Evolutionary conservation across 2,888 invertebrate genomes (phyloP).

Genomic region (Hirtodrosophila duncani): DNA sequence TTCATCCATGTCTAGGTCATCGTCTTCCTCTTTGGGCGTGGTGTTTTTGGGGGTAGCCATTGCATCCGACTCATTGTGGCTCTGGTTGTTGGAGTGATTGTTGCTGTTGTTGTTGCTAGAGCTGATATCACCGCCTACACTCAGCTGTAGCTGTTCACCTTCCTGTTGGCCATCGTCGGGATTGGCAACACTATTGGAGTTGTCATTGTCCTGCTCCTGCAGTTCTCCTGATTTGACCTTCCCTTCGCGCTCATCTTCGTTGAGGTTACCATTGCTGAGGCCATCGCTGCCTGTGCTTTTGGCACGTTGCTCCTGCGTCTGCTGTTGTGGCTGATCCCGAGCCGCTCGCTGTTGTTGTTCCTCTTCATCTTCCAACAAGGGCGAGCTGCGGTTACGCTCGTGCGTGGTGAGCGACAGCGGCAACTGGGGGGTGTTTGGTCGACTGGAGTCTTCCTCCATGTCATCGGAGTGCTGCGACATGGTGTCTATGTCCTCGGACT

Average conservation of each 20-base stretch:
- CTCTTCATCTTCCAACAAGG: conserved; percentile 59
- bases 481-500: conserved; percentile 82
- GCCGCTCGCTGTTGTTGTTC: conserved; percentile 37
- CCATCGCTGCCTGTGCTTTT: conserved; percentile 53
- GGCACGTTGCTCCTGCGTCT: conserved; percentile 9
- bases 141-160: conserved; percentile 8
- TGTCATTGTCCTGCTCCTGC: conserved; percentile 44
- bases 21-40: conserved; percentile 75
- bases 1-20: conserved; percentile 78
- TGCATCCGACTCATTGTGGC: conserved; percentile 14
- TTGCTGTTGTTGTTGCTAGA: conserved; percentile 17
- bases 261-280: conserved; percentile 43
- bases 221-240: conserved; percentile 18
- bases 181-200: conserved; percentile 34
- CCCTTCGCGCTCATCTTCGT: conserved; percentile 50
- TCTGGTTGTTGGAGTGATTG: conserved; percentile 31
- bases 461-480: conserved; percentile 85
- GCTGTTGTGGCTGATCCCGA: conserved; percentile 22
- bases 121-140: conserved; percentile 11
- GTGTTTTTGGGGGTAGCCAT: conserved; percentile 59
- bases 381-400: conserved; percentile 75
- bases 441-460: conserved; percentile 82
- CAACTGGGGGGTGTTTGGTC: conserved; percentile 84
- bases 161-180: conserved; percentile 22
- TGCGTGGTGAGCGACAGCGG: conserved; percentile 85